These are phyloP conservation scores for Psophia crepitans DNA, from an alignment of 2,113 vertebrate genomes.

Conservation along the genomic window DNA sequence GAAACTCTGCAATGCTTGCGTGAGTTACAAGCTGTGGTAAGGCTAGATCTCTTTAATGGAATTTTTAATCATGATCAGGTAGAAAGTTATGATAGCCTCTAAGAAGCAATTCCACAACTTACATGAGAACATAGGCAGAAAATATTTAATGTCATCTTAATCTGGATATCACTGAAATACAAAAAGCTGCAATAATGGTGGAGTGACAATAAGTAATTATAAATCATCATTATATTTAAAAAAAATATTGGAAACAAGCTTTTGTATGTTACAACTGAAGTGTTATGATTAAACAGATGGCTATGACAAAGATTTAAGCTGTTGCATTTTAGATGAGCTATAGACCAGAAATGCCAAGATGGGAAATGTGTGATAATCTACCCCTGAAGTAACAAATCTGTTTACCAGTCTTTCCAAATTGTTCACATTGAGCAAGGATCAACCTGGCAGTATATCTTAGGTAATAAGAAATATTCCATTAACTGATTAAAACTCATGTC, in stretches of 20 bases:
- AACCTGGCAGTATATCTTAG: neutral
- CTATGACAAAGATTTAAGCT: neutral
- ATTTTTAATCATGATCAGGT: neutral
- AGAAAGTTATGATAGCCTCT: neutral
- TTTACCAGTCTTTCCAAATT: neutral
- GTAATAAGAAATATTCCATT: neutral
- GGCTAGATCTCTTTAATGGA: neutral
- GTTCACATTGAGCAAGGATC: neutral
- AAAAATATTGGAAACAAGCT: neutral
- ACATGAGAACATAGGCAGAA: neutral
- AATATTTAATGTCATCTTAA: neutral
- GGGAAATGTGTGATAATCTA: neutral
- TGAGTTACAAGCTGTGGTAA: neutral
- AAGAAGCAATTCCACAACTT: neutral
- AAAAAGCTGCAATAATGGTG: neutral
- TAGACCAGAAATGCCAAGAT: neutral
- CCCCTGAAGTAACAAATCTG: neutral
- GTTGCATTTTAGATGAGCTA: neutral
- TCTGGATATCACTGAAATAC: neutral
- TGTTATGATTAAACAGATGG: neutral
- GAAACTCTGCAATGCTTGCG: neutral
- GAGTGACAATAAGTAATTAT: neutral
- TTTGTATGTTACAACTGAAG: neutral
- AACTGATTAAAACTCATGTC: neutral
- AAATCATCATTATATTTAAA: neutral